Evolutionary conservation across 1,140 invertebrate genomes (phyloP).

Genomic region (Hypsibius dujardini): DNA sequence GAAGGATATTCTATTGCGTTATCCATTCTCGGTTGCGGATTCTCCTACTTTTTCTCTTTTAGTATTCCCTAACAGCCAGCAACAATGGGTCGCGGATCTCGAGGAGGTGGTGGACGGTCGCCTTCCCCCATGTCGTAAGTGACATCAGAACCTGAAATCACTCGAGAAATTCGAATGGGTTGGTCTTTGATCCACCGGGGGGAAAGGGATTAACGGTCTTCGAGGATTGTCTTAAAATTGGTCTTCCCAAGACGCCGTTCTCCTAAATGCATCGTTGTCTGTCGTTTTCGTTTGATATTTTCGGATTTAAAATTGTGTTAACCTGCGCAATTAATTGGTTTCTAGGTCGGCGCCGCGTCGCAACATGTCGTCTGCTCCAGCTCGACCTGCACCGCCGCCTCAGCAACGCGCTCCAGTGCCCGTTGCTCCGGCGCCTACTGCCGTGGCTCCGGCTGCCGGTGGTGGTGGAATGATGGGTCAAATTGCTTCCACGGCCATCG

Average conservation of each 20-base stretch:
- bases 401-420: background rate
- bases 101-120: slow-evolving; percentile 13
- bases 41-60: no score
- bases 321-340: background rate
- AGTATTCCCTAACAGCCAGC: no score
- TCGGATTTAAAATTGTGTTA: no score
- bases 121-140: slow-evolving; percentile 13
- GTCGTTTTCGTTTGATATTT: background rate
- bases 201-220: no score
- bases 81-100: no score
- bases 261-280: background rate
- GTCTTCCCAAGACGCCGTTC: slow-evolving; percentile 16
- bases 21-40: no score
- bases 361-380: slow-evolving; percentile 20
- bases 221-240: no score
- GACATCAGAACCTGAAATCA: background rate
- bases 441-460: slow-evolving; percentile 27
- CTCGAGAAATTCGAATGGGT: no score
- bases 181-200: no score
- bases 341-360: slow-evolving; percentile 5
- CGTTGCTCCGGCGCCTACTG: slow-evolving; percentile 24
- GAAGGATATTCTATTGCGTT: no score
- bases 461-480: slow-evolving; percentile 32
- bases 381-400: slow-evolving; percentile 23
- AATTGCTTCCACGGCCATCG: slow-evolving; percentile 33